Evolutionary conservation across 2,797 vertebrate genomes (phyloP).

Genomic region (Enteromius afrohamiltoni): DNA sequence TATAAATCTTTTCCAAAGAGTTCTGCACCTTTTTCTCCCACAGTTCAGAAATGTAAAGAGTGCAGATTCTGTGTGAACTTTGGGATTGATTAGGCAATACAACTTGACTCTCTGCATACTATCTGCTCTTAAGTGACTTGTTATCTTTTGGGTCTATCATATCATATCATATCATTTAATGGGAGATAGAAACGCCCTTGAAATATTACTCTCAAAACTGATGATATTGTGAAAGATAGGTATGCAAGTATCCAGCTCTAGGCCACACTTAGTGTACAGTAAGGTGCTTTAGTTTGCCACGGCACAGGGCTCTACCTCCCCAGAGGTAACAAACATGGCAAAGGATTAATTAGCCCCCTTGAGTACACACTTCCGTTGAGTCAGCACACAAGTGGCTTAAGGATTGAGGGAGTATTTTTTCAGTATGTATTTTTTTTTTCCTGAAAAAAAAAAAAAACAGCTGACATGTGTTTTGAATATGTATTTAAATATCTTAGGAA

Average conservation of each 20-base stretch:
- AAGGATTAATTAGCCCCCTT: constrained; percentile 45
- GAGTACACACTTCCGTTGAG: constrained; percentile 37
- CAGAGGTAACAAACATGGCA: constrained; percentile 40
- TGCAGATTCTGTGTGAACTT: neutral
- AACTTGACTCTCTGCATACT: neutral
- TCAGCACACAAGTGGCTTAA: constrained; percentile 28
- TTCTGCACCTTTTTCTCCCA: neutral
- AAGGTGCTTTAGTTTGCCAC: constrained; percentile 17
- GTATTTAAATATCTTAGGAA: constrained; percentile 9
- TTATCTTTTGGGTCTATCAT: neutral
- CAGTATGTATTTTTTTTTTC: constrained; percentile 17
- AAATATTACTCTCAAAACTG: neutral
- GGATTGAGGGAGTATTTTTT: constrained; percentile 24
- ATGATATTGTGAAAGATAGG: neutral
- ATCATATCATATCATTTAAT: neutral
- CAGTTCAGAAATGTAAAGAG: neutral
- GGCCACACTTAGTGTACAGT: constrained; percentile 18
- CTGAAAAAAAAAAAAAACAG: constrained; percentile 9
- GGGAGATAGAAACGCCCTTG: neutral
- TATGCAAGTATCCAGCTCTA: constrained; percentile 21
- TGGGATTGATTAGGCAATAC: neutral
- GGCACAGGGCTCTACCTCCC: neutral
- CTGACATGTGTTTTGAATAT: neutral
- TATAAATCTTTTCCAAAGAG: neutral
- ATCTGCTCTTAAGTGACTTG: neutral